These are phyloP conservation scores for Irena cyanogastra DNA, from an alignment of 2,113 vertebrate species.

Conservation along the genomic window DNA sequence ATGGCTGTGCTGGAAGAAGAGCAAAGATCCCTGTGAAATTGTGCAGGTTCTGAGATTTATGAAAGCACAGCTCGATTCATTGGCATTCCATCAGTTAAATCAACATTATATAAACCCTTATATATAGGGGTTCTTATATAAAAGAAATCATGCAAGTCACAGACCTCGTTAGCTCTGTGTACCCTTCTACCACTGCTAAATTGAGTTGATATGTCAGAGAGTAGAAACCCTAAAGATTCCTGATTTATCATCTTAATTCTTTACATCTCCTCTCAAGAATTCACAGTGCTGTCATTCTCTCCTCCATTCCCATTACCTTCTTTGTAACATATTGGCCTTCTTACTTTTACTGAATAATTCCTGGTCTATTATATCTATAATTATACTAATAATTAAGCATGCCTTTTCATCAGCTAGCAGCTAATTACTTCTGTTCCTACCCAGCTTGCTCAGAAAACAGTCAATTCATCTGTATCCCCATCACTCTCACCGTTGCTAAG, in stretches of 20 bases:
- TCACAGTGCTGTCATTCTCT: not conserved
- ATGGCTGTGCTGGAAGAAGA: not conserved
- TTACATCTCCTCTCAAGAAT: constrained; percentile 3
- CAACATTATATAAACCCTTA: not conserved
- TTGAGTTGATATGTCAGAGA: not conserved
- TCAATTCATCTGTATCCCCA: constrained; percentile 47
- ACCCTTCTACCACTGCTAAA: not conserved
- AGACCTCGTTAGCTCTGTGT: not conserved
- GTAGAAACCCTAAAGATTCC: not conserved
- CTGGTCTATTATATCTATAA: constrained; percentile 58
- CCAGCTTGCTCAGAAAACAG: constrained; percentile 58
- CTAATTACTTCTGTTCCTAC: constrained; percentile 59
- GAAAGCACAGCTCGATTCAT: not conserved
- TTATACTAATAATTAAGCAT: constrained; percentile 63
- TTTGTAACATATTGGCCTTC: constrained; percentile 36
- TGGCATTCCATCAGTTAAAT: not conserved
- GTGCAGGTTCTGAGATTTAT: not conserved
- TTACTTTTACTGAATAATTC: constrained; percentile 59
- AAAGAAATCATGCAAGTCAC: not conserved
- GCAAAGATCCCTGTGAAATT: not conserved
- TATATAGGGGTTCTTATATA: not conserved
- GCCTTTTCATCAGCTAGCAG: constrained; percentile 62
- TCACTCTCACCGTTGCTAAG: constrained; percentile 49
- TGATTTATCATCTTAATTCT: constrained; percentile 34
- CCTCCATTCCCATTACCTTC: constrained; percentile 29